Evolutionary conservation across 92 coral and sea anemone genomes (phyloP).

Genomic region (Porites rus): DNA sequence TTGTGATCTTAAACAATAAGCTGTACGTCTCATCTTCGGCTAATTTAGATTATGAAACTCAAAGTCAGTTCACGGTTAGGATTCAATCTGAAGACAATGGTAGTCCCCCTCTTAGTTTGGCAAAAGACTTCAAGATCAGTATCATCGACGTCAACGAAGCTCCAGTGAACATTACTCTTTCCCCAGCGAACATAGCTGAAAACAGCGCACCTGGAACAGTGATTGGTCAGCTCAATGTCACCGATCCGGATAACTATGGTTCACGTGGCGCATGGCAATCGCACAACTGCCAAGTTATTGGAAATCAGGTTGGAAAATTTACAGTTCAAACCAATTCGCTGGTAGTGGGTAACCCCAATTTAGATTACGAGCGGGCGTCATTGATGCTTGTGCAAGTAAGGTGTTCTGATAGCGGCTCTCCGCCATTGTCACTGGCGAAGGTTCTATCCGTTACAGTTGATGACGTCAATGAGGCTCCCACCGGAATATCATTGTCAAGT

Average conservation of each 20-base stretch:
- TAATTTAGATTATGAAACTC: constrained; percentile 72
- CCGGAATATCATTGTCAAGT: constrained; percentile 67
- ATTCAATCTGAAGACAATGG: constrained; percentile 73
- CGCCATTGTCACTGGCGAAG: constrained; percentile 57
- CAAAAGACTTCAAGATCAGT: constrained; percentile 58
- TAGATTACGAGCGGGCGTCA: constrained; percentile 79
- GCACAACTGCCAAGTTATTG: constrained; percentile 73
- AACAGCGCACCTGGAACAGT: constrained; percentile 83
- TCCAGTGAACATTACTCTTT: constrained; percentile 78
- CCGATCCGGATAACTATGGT: constrained; percentile 88
- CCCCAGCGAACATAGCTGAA: constrained; percentile 70
- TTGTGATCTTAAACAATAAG: constrained; percentile 72
- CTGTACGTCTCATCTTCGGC: constrained; percentile 78
- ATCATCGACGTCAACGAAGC: constrained; percentile 88
- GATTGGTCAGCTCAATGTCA: constrained; percentile 83
- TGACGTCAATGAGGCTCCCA: constrained; percentile 82
- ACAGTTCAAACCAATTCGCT: constrained; percentile 55
- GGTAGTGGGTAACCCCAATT: constrained; percentile 57
- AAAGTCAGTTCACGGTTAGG: constrained; percentile 43
- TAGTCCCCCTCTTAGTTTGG: constrained; percentile 51
- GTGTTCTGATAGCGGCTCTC: constrained; percentile 81
- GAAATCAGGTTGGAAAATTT: constrained; percentile 71
- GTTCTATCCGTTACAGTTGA: constrained; percentile 41
- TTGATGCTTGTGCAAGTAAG: constrained; percentile 59
- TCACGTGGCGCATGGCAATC: constrained; percentile 80